Base-by-base conservation (phyloP, 1,140 invertebrate genomes). In the Gonatopus flavifemur region DNA sequence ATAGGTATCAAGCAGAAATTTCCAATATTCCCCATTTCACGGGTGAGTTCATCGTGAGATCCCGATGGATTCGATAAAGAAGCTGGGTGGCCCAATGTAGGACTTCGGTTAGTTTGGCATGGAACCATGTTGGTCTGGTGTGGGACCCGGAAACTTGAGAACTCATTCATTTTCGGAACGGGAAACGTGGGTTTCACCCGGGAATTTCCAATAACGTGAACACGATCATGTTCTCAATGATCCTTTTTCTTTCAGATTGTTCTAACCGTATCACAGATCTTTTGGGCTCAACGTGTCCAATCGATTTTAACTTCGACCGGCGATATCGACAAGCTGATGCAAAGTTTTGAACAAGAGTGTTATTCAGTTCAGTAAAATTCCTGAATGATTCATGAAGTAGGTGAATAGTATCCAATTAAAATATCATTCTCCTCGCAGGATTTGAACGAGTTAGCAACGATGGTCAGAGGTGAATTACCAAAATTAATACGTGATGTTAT, bases 181-280 rank as follows among this genome's bases (percentile, higher is more conserved):
- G n/a, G n/a, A n/a, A n/a, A n/a, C n/a, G n/a, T n/a, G n/a, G n/a
- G n/a, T n/a, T n/a, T n/a, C n/a, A n/a, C n/a, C n/a, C n/a, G n/a
- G n/a, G n/a, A n/a, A n/a, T n/a, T n/a, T n/a, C n/a, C n/a, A n/a
- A n/a, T n/a, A n/a, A n/a, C n/a, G n/a, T n/a, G n/a, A n/a, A n/a
- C n/a, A n/a, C n/a, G n/a, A n/a, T n/a, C n/a, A n/a, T n/a, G n/a
- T n/a, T n/a, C n/a, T n/a, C n/a, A 13, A 15, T 20, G 21, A 19
- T 10, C 7, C 25, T 30, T 41, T 5, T 21, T 22, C 40, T 42
- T 62, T 64, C 49, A 84, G 81, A 81, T 87, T 15, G 83, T 93
- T 1, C 70, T 94, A 19, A 88, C 89, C 1, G 88, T 93, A 0
- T 91, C 89, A 0, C 91, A 94, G 76, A 86, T 93, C 49, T 90